A percentile compares a stretch with the other conserved stretches of the same genome.
Conservation (phyloP, 2,113 vertebrate species). For the Eleginops maclovinus region DNA sequence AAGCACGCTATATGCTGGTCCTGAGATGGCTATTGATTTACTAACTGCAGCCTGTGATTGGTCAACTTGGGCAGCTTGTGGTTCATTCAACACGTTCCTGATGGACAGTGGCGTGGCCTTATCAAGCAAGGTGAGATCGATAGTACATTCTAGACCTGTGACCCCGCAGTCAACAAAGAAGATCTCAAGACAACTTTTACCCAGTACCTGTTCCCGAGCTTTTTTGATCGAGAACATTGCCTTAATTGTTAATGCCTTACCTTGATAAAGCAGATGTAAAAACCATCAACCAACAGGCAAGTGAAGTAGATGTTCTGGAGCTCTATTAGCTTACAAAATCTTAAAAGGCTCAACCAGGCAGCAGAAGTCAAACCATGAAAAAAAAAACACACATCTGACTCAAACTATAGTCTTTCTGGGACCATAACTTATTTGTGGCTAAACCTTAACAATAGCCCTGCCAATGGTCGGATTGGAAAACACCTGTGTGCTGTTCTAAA, state of each 20-base stretch:
- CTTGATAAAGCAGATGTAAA: background rate
- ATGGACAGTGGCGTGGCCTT: background rate
- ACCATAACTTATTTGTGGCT: background rate
- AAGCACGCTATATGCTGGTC: background rate
- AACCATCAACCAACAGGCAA: too few species aligned
- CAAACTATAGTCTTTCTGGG: background rate
- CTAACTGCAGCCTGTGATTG: background rate
- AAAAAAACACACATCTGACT: background rate
- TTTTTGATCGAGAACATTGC: background rate
- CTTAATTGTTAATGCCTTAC: background rate
- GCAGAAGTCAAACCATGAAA: background rate
- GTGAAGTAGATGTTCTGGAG: background rate
- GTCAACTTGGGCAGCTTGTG: background rate
- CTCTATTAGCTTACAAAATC: too few species aligned
- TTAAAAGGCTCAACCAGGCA: background rate
- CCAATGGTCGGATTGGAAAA: background rate
- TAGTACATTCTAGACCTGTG: background rate
- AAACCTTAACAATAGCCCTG: background rate
- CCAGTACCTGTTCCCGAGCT: too few species aligned
- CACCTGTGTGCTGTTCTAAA: background rate
- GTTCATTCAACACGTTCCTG: background rate
- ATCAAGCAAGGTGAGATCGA: background rate
- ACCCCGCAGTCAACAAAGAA: background rate
- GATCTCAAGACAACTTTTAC: too few species aligned
- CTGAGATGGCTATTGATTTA: too few species aligned